A percentile compares a stretch with the other conserved stretches of the same genome.
phyloP scores from a whole-genome alignment of 1,140 invertebrate species.

The Macrocentrus cingulum region DNA sequence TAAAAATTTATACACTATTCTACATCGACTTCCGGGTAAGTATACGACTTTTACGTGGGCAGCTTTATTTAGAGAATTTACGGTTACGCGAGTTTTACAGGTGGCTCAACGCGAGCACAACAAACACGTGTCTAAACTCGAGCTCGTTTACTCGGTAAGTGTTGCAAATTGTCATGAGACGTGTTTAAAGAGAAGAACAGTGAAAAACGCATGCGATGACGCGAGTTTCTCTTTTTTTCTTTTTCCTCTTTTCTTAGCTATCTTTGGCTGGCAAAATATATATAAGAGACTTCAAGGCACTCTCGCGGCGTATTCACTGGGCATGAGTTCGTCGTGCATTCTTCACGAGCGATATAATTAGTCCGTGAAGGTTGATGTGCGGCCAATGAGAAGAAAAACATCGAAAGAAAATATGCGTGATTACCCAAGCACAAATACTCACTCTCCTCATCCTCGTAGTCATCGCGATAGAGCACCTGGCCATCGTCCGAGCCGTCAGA shows the following conservation, averaged over 20 bases:
- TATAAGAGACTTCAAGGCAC: constrained; percentile 46
- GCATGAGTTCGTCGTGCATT: constrained; percentile 32
- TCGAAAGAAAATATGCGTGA: not conserved
- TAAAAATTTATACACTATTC: no score
- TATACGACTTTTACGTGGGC: no score
- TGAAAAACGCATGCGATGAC: constrained; percentile 37
- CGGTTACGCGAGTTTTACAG: no score
- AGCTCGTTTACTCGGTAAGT: not conserved
- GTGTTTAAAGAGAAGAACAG: not conserved
- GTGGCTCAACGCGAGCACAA: no score
- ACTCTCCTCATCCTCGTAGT: constrained; percentile 72
- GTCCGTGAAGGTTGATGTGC: constrained; percentile 45
- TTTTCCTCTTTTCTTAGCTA: no score
- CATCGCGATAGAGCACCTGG: constrained; percentile 75
- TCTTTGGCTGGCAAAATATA: constrained; percentile 50
- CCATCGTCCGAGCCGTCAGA: constrained; percentile 67
- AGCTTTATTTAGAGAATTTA: no score
- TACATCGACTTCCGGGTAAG: no score
- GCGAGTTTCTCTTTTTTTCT: constrained; percentile 31
- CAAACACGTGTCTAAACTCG: no score
- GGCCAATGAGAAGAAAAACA: not conserved
- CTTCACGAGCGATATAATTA: constrained; percentile 48
- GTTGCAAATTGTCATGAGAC: not conserved
- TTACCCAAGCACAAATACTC: no score
- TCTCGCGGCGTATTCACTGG: constrained; percentile 30